Evolutionary conservation across 2,888 invertebrate species (phyloP), one percentile per base, ranked within the genome.

Genomic region (Rhorus exstirpatorius): DNA sequence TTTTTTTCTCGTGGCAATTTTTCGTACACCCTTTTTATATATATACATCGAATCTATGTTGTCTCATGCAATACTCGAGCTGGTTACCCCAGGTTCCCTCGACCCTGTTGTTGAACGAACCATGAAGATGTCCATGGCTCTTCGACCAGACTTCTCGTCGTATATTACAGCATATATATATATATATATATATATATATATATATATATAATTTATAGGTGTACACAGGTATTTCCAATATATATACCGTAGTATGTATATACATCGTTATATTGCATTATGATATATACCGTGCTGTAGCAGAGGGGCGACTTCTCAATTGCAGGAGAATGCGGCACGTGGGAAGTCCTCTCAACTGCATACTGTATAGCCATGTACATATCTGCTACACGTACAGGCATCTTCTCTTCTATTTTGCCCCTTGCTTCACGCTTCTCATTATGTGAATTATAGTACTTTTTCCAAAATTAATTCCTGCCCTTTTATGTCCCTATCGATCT

Each of bases 91-190:
- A 61, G 60, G 79, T 51, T 79, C 70, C 21, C 65, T 84, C 85
- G 86, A 85, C 86, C 83, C 84, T 79, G 85, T 88, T 86, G 86
- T 85, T 79, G 86, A 83, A 81, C 83, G 84, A 86, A 86, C 78
- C 83, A 79, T 83, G 79, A 82, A 75, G 84, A 83, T 79, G 81
- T 80, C 80, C 80, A 68, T 79, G 76, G 74, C 74, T 81, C 81
- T 60, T 53, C 74, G 60, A 63, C 68, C 74, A 81, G 74, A 74
- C 68, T 74, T 61, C 67, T 61, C 68, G 72, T 77, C 74, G 81
- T 51, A 44, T 68, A 61, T 78, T 74, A 58, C 55, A 14, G 24
- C 65, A 46, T 70, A 61, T 44, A 53, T n/a, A 51, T 3, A 0
- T 61, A 58, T 58, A 17, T 1, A 44, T 14, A 21, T n/a, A 10